A percentile compares a stretch with the other conserved stretches of the same genome.
phyloP scores from a whole-genome alignment of 2,888 invertebrate species.

The Sarcophaga subvicina region DNA sequence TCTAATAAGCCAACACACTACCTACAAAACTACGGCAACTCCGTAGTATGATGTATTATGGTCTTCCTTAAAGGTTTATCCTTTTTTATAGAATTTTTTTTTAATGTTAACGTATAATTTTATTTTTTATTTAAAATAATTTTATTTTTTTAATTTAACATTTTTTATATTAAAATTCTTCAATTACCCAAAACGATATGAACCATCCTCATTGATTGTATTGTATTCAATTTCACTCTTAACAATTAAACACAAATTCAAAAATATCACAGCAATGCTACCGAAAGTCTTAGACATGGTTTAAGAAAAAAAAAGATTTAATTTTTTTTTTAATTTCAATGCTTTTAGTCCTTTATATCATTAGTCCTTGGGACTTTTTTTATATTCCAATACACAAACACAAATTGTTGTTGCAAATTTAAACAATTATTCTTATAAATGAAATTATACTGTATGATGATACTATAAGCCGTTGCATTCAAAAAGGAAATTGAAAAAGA shows the following conservation, averaged over 20 bases:
- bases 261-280: slow-evolving; percentile 51
- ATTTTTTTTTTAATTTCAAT: neutral
- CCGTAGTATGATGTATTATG: too few relatives aligned
- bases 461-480: neutral
- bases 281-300: slow-evolving; percentile 45
- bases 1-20: too few relatives aligned
- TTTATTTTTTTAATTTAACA: neutral
- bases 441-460: neutral
- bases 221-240: slow-evolving; percentile 84
- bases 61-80: too few relatives aligned
- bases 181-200: slow-evolving; percentile 87
- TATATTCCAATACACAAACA: neutral
- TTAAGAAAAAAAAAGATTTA: neutral
- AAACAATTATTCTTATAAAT: neutral
- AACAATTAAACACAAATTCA: slow-evolving; percentile 46
- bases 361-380: slow-evolving; percentile 2
- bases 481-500: slow-evolving; percentile 52
- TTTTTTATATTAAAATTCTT: slow-evolving; percentile 8
- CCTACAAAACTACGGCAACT: too few relatives aligned
- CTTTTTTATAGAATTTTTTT: neutral
- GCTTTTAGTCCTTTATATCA: slow-evolving; percentile 6
- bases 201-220: slow-evolving; percentile 87
- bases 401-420: neutral
- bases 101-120: neutral
- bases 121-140: neutral